Conservation (phyloP, 2,113 vertebrate genomes). For the Oncorhynchus mykiss region DNA sequence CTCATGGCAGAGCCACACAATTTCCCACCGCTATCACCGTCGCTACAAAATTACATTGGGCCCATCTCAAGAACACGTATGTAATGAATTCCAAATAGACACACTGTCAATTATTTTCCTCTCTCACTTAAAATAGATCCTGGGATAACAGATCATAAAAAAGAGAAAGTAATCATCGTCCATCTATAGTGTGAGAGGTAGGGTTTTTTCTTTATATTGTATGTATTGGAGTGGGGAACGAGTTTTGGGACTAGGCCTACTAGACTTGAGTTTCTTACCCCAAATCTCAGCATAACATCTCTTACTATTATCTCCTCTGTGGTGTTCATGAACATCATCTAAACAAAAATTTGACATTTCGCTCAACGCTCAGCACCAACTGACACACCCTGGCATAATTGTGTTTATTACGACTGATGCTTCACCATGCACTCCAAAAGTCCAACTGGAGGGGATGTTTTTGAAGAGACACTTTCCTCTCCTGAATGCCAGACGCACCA, state of each 20-base stretch:
- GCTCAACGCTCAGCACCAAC: neutral
- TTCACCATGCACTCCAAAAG: neutral
- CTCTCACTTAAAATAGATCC: neutral
- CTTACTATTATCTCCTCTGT: neutral
- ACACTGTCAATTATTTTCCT: neutral
- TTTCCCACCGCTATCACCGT: neutral
- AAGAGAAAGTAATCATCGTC: neutral
- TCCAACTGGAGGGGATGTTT: too few species aligned
- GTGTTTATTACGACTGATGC: neutral
- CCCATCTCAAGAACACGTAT: neutral
- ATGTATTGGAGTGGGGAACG: neutral
- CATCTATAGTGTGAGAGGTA: neutral
- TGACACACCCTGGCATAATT: neutral
- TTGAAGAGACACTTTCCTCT: too few species aligned
- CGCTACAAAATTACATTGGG: neutral
- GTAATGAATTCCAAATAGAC: too few species aligned
- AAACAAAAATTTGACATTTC: neutral
- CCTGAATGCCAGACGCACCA: neutral
- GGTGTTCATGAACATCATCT: neutral
- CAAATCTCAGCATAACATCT: too few species aligned
- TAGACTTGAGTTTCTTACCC: neutral
- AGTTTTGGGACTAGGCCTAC: neutral
- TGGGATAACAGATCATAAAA: neutral
- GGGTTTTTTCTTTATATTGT: neutral
- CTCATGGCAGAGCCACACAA: neutral